Evolutionary conservation across 1,140 invertebrate species (phyloP), one percentile per base, ranked within the genome.

Genomic region (Carposina sasakii): DNA sequence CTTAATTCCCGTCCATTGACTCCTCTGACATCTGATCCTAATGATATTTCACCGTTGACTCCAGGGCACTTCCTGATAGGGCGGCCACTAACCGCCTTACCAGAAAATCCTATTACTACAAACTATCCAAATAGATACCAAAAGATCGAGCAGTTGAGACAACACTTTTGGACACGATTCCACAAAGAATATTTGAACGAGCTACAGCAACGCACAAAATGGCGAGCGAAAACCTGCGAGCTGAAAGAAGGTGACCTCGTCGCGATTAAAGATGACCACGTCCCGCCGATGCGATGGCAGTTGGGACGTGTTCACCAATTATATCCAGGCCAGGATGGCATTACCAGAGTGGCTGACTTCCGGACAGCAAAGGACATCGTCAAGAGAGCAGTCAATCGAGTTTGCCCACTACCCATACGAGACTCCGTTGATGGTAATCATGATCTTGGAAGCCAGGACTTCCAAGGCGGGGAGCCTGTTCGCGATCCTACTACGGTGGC

Each of bases 221-320:
- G 36, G 36, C 3, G 15, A 3, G 5, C 3, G 21, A 3, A 2
- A 5, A 3, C 5, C 17, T 8, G 21, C 16, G 16, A 39, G 2
- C 3, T 39, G 21, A 39, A 39, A 20, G 15, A 19, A 3, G 36
- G 21, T 20, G 6, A 5, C 3, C 5, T 39, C 2, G 36, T 39
- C 15, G 4, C 21, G 5, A 5, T 66, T 16, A 57, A 48, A 22
- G 20, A 60, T 10, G 44, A 54, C 21, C 46, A 46, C n/a, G 20
- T 52, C 17, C 60, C 48, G n/a, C 60, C 54, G 0, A 16, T 51
- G 8, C 43, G 62, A 16, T 75, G 67, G 69, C 36, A 22, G 31
- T 8, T 73, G 4, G 75, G 64, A 30, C 41, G 64, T 33, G 45
- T 76, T 12, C 33, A 50, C 0, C 28, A 53, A 34, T 17, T 58